Percentiles rank a stretch among this genome's conserved stretches.
These are phyloP conservation scores for Platyscapa corneri DNA, from an alignment of 1,140 invertebrate genomes.

Conservation along the genomic window DNA sequence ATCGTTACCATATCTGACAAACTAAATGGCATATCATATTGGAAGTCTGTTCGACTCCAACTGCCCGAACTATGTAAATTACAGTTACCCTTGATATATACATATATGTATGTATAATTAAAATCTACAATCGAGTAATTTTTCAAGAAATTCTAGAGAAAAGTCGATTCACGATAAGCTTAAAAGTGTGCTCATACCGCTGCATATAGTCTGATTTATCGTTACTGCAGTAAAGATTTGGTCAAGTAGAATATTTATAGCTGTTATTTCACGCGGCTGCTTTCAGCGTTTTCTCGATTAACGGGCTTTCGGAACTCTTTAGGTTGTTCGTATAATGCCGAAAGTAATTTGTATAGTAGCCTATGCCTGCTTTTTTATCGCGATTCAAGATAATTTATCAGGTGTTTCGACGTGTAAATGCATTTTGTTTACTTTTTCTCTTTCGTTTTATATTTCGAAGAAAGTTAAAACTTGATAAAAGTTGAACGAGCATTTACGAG, in stretches of 20 bases:
- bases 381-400: constrained; percentile 21
- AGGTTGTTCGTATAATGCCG: background rate
- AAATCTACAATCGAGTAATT: background rate
- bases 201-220: constrained; percentile 39
- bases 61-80: background rate
- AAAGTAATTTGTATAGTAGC: constrained; percentile 36
- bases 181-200: background rate
- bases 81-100: background rate
- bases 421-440: background rate
- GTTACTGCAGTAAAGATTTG: constrained; percentile 41
- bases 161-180: constrained; percentile 10
- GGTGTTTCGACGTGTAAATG: background rate
- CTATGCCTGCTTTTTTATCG: constrained; percentile 14
- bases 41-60: no score
- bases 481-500: background rate
- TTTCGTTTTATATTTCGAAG: background rate
- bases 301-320: constrained; percentile 39
- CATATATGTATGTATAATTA: background rate
- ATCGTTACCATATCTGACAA: background rate
- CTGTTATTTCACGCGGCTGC: constrained; percentile 41
- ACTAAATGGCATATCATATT: background rate
- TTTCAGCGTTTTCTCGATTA: constrained; percentile 47
- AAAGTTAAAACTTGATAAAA: constrained; percentile 8
- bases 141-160: constrained; percentile 19
- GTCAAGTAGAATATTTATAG: constrained; percentile 43